These are phyloP conservation scores for Catonia carolina DNA, from an alignment of 2,888 invertebrate genomes.

Conservation along the genomic window DNA sequence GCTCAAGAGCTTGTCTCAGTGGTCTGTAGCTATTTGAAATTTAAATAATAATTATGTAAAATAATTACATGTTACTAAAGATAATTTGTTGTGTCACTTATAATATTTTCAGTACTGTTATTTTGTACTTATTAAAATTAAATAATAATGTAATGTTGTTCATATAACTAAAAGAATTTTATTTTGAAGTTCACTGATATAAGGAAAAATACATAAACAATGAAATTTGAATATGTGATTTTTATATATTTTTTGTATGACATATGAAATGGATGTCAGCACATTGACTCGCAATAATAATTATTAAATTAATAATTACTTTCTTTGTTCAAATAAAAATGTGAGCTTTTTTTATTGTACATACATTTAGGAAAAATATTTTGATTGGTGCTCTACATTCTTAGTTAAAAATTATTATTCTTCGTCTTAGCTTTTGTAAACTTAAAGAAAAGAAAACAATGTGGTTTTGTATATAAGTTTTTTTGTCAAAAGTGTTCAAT, in stretches of 20 bases:
- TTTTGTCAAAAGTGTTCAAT: conserved; percentile 14
- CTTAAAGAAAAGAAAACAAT: conserved; percentile 14
- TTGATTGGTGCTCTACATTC: conserved; percentile 25
- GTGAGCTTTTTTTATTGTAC: conserved; percentile 26
- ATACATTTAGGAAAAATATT: conserved; percentile 19
- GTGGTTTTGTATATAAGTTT: conserved; percentile 27
- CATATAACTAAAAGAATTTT: background rate
- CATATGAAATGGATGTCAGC: too few relatives aligned
- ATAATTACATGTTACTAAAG: too few relatives aligned
- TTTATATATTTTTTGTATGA: too few relatives aligned
- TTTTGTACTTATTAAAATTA: conserved; percentile 1
- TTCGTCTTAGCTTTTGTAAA: conserved; percentile 28
- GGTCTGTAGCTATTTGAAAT: too few relatives aligned
- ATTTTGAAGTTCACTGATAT: conserved; percentile 3
- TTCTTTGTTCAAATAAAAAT: conserved; percentile 22
- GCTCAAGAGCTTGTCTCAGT: too few relatives aligned
- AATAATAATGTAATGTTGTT: background rate
- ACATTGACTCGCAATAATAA: conserved; percentile 21
- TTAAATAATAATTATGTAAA: too few relatives aligned
- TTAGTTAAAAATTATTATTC: conserved; percentile 16
- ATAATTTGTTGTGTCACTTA: too few relatives aligned
- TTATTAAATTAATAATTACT: conserved; percentile 14
- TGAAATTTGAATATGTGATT: too few relatives aligned
- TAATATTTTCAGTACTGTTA: too few relatives aligned
- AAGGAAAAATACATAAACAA: too few relatives aligned